Conservation (phyloP, 2,888 invertebrate genomes). For the Eudemis profundana region DNA sequence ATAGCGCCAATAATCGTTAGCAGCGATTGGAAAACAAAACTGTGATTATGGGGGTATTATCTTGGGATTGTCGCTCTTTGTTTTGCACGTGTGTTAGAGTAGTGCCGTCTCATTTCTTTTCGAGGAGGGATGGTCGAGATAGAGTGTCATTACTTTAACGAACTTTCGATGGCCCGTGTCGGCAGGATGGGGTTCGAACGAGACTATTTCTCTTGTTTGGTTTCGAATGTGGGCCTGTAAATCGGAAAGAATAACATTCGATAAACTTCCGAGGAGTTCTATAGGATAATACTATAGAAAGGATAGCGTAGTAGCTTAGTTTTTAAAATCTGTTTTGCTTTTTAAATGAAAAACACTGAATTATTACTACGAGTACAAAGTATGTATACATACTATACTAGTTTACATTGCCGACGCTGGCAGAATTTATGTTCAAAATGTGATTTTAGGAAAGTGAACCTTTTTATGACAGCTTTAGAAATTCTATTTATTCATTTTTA, state of each 20-base stretch:
- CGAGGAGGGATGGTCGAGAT: conserved; percentile 73
- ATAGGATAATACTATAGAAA: too few species aligned
- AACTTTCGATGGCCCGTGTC: conserved; percentile 80
- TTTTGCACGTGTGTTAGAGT: conserved; percentile 55
- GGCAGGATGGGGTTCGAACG: conserved; percentile 61
- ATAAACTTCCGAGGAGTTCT: background rate
- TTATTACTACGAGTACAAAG: too few species aligned
- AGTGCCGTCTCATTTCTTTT: conserved; percentile 65
- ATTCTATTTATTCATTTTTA: too few species aligned
- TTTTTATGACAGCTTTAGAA: too few species aligned
- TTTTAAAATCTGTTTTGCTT: too few species aligned
- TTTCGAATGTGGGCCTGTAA: conserved; percentile 29
- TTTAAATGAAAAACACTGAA: too few species aligned
- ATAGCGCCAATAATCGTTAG: conserved; percentile 89
- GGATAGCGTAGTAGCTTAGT: too few species aligned
- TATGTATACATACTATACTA: too few species aligned
- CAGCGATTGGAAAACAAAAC: conserved; percentile 89
- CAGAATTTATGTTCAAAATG: too few species aligned
- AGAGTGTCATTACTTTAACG: conserved; percentile 83
- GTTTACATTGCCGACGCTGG: too few species aligned
- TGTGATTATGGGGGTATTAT: conserved; percentile 87
- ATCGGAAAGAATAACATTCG: conserved; percentile 2
- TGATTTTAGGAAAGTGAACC: too few species aligned
- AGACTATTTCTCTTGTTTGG: conserved; percentile 34
- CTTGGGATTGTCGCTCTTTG: conserved; percentile 62